A percentile compares a stretch with the other conserved stretches of the same genome.
Evolutionary conservation across 1,140 invertebrate genomes (phyloP).

Genomic region (Laupala kohalensis): DNA sequence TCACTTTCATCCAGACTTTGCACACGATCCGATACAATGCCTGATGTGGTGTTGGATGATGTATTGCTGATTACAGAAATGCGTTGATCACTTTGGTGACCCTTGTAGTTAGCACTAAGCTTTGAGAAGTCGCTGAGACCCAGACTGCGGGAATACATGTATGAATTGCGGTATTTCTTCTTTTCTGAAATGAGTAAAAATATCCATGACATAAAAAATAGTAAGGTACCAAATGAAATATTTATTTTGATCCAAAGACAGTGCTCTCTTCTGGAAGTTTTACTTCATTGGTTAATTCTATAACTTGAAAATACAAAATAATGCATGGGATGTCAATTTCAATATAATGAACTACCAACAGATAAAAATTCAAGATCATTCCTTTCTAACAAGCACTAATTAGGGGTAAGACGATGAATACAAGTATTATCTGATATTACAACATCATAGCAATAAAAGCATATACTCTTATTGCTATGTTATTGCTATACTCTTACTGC

Average conservation of each 20-base stretch:
- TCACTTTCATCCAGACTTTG: conserved; percentile 80
- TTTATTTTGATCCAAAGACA: too few species aligned
- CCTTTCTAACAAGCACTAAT: too few species aligned
- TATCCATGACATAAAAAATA: too few species aligned
- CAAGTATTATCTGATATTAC: too few species aligned
- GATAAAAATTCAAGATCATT: too few species aligned
- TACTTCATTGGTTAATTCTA: too few species aligned
- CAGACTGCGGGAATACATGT: conserved; percentile 36
- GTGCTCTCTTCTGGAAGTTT: too few species aligned
- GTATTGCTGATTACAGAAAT: conserved; percentile 84
- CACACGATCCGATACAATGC: conserved; percentile 86
- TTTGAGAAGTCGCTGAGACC: conserved; percentile 17
- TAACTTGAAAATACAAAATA: not conserved
- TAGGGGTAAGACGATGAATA: too few species aligned
- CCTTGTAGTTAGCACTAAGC: conserved; percentile 4
- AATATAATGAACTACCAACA: too few species aligned
- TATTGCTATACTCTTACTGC: too few species aligned
- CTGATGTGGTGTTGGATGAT: conserved; percentile 87
- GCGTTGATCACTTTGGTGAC: conserved; percentile 37
- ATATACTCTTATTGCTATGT: too few species aligned
- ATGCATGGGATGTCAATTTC: not conserved
- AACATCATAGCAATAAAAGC: too few species aligned
- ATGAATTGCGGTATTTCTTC: conserved; percentile 41
- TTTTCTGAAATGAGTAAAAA: conserved; percentile 25
- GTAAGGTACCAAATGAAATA: not conserved